These are phyloP conservation scores for Otis tarda DNA, from an alignment of 2,113 vertebrate species.

Conservation along the genomic window DNA sequence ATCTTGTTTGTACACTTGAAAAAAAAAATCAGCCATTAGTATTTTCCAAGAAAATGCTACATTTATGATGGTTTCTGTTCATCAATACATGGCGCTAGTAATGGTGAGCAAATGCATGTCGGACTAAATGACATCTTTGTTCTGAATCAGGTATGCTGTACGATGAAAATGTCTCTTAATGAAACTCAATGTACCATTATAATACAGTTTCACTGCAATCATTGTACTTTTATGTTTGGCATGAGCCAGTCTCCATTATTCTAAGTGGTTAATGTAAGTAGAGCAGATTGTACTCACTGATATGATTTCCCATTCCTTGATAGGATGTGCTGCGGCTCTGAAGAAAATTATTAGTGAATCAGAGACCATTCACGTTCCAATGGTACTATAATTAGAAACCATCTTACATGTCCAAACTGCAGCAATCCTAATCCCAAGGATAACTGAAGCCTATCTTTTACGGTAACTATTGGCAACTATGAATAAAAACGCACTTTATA, in stretches of 20 bases:
- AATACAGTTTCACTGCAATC: background rate
- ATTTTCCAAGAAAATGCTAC: background rate
- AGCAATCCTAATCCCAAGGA: background rate
- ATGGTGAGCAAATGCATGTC: background rate
- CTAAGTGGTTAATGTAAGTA: background rate
- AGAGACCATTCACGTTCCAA: background rate
- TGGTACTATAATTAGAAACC: background rate
- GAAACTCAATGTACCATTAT: slow-evolving; percentile 1
- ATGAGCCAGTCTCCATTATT: background rate
- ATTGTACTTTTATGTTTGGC: background rate
- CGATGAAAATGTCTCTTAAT: slow-evolving; percentile 2
- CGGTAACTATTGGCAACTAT: background rate
- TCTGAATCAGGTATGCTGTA: background rate
- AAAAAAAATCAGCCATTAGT: background rate
- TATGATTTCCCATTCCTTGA: background rate
- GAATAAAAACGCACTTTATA: background rate
- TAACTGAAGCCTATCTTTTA: background rate
- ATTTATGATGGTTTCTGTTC: background rate
- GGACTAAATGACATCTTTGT: background rate
- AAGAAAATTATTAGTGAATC: background rate
- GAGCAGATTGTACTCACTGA: background rate
- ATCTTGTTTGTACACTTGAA: background rate
- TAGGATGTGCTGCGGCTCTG: background rate
- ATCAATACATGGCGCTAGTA: accelerated
- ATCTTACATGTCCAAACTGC: background rate